Evolutionary conservation across 2,888 invertebrate species (phyloP), one percentile per base, ranked within the genome.

Genomic region (Lithophane socia): DNA sequence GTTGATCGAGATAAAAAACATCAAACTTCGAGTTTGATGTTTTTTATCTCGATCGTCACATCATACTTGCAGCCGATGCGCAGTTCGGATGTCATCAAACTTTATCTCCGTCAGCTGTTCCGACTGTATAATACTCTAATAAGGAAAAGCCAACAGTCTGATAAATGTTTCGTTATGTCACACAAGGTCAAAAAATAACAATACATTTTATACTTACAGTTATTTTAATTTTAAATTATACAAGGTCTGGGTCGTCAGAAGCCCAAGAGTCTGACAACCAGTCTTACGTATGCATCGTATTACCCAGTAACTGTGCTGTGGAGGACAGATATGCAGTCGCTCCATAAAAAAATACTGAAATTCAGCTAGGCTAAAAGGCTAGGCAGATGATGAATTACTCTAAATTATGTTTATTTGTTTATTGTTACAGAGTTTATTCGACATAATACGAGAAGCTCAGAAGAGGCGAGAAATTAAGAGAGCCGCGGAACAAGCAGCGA

Each of bases 361-460:
- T 52, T 52, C 52, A 49, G 18, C 7, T 52, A 29, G 29, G 29
- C 29, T 29, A 52, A 52, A 18, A 18, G 7, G 18, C 18, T 52
- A 2, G 5, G 18, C 18, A 8, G 49, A 52, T 18, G 7, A 52
- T 49, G 16, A 49, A 8, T 21, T 52, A 69, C 5, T 13, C n/a
- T 18, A 67, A 64, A 10, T 18, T 52, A 52, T 42, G 0, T 29
- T 4, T 65, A n/a, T 29, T 29, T 37, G 1, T 37, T 37, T 37
- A 37, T 65, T 60, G 54, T 94, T 93, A 3, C 95, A 96, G 96
- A 95, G 94, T 91, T 91, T 96, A 90, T 96, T 95, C 92, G 95
- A 96, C 89, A 90, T 96, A 82, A 96, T 96, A 68, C 93, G 95
- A 73, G 96, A 96, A 85, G 96, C 96, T 61, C 96, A 96, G 75